phyloP scores from a whole-genome alignment of 2,888 invertebrate species.

The Eilema depressum region DNA sequence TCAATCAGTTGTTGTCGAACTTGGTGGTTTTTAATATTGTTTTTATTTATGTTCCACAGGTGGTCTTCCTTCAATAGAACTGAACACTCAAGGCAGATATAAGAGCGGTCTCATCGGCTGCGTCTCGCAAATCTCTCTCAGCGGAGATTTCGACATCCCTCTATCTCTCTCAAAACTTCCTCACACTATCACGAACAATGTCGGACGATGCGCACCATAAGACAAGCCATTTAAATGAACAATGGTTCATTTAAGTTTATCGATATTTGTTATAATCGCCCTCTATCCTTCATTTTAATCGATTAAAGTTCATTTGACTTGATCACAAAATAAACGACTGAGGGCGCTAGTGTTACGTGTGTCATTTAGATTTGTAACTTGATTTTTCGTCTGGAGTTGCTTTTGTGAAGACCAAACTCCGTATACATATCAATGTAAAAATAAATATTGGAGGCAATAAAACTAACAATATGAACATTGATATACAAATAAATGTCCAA shows the following conservation, averaged over 20 bases:
- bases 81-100: constrained; percentile 91
- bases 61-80: constrained; percentile 92
- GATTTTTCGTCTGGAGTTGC: constrained; percentile 41
- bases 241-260: constrained; percentile 54
- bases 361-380: constrained; percentile 46
- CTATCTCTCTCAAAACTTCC: constrained; percentile 89
- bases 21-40: background rate
- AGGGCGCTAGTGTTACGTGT: constrained; percentile 54
- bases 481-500: constrained; percentile 16
- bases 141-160: constrained; percentile 92
- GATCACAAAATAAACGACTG: constrained; percentile 47
- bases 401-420: constrained; percentile 64
- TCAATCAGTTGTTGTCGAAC: background rate
- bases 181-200: constrained; percentile 87
- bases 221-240: constrained; percentile 58
- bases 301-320: constrained; percentile 46
- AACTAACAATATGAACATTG: constrained; percentile 56
- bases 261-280: constrained; percentile 24
- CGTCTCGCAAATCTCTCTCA: constrained; percentile 93
- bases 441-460: constrained; percentile 77
- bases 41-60: constrained; percentile 84
- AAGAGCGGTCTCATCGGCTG: constrained; percentile 93
- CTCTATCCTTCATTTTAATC: constrained; percentile 54
- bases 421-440: constrained; percentile 81
- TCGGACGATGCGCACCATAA: constrained; percentile 81